These are phyloP conservation scores for Ochropleura plecta DNA, from an alignment of 2,888 invertebrate species.

Conservation along the genomic window DNA sequence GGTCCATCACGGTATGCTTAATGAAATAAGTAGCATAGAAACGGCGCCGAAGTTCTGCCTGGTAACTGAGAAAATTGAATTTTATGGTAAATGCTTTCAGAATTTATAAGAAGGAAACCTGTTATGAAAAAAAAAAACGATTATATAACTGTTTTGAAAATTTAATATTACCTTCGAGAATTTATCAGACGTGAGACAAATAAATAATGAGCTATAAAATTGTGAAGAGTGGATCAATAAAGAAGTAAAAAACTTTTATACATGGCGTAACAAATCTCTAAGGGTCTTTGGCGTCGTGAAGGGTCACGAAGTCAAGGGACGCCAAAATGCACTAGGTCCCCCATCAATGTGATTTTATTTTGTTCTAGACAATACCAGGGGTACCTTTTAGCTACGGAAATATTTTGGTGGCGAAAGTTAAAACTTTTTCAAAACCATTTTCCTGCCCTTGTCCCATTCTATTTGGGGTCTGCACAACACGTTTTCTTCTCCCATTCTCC, in stretches of 20 bases:
- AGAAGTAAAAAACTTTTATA: neutral
- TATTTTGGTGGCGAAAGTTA: too few species aligned
- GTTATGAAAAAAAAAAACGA: neutral
- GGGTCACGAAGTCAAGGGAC: neutral
- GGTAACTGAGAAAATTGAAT: conserved; percentile 20
- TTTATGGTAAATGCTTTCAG: conserved; percentile 7
- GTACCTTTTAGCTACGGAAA: too few species aligned
- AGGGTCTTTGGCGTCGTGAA: too few species aligned
- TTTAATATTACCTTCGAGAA: conserved; percentile 4
- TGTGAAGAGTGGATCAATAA: conserved; percentile 3
- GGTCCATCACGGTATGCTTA: conserved; percentile 4
- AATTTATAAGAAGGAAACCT: conserved; percentile 10
- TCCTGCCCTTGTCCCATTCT: too few species aligned
- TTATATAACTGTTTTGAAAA: conserved; percentile 1
- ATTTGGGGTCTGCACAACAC: too few species aligned
- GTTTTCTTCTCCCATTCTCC: too few species aligned
- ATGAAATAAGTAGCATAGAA: conserved; percentile 11
- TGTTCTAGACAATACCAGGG: too few species aligned
- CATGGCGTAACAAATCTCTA: neutral
- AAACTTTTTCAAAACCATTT: too few species aligned
- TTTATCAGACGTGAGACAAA: conserved; percentile 30
- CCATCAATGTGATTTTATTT: too few species aligned
- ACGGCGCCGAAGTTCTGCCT: conserved; percentile 1
- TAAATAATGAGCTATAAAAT: neutral
- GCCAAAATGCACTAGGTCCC: too few species aligned